These are phyloP conservation scores for Ranitomeya variabilis DNA, from an alignment of 2,113 vertebrate genomes.

Conservation along the genomic window DNA sequence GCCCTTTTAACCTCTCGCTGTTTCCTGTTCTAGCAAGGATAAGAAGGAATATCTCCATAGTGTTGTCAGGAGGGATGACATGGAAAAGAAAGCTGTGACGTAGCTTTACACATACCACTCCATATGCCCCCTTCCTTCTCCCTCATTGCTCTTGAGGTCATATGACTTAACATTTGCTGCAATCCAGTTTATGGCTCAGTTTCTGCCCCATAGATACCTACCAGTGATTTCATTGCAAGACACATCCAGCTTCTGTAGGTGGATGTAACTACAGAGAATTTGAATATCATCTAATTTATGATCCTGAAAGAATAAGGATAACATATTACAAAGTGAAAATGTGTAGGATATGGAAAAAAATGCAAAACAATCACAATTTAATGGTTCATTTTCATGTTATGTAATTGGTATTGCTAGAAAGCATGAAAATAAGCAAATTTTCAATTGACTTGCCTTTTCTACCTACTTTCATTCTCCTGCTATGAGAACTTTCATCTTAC, in stretches of 20 bases:
- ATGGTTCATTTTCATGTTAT: background rate
- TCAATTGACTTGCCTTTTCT: too few relatives aligned
- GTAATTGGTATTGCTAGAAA: background rate
- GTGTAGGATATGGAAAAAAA: background rate
- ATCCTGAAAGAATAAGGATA: constrained; percentile 71
- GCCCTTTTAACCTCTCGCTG: too few relatives aligned
- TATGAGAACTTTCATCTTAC: background rate
- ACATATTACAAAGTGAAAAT: constrained; percentile 42
- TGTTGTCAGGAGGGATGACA: too few relatives aligned
- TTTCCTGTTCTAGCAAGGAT: too few relatives aligned
- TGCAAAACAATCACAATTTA: background rate
- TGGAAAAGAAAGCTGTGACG: too few relatives aligned
- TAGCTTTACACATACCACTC: too few relatives aligned
- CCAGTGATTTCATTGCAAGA: constrained; percentile 88
- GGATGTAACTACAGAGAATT: constrained; percentile 78
- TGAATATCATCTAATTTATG: constrained; percentile 75
- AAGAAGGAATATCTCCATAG: too few relatives aligned
- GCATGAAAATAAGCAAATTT: too few relatives aligned
- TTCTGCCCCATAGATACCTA: constrained; percentile 64
- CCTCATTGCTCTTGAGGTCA: background rate
- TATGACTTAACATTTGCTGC: background rate
- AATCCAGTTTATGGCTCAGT: background rate
- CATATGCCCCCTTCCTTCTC: background rate
- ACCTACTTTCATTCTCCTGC: too few relatives aligned
- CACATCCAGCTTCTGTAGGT: constrained; percentile 89